Base-by-base conservation (phyloP, 2,113 vertebrate species). In the Passer domesticus region DNA sequence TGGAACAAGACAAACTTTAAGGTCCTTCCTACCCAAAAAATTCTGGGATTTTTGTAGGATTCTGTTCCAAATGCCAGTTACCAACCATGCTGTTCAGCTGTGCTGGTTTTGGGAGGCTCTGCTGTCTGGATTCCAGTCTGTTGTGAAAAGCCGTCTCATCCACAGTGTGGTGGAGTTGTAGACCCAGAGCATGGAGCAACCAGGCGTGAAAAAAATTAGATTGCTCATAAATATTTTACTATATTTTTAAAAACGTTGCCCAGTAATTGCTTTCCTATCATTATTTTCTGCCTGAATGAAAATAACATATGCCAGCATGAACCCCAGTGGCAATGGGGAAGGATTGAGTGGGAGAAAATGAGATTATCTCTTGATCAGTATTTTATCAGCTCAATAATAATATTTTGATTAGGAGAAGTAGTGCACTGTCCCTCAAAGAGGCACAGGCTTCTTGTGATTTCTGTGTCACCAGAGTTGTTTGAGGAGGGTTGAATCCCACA, bases 341-440 rank as follows among this genome's bases (percentile, higher is more conserved):
- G 62, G 63, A 43, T 2, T 31, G 66, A 91, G 75, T 47, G 58
- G 83, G 83, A 86, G 83, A 92, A 80, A 74, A 87, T 16, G 6
- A 66, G 35, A 16, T 63, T 74, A 15, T 76, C 66, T 69, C 64
- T 79, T 76, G 49, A 75, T 79, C 62, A 37, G 73, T 47, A 18
- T 83, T 68, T n/a, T 56, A 60, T 64, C 62, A 91, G 76, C 53
- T 81, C 50, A 50, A 13, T 81, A 77, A 85, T 76, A 80, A 76
- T 70, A 46, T 81, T 94, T 93, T 92, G 37, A 53, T 89, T 87
- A 53, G 59, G 59, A 55, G 41, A 73, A 88, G 31, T 21, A 27
- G 47, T 21, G 11, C n/a, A 2, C n/a, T 16, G 7, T 90, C 47
- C 49, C 69, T 70, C 33, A 56, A 28, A 75, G 60, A 56, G 66